Conservation (phyloP, 2,888 invertebrate genomes). For the Dioctria linearis region DNA sequence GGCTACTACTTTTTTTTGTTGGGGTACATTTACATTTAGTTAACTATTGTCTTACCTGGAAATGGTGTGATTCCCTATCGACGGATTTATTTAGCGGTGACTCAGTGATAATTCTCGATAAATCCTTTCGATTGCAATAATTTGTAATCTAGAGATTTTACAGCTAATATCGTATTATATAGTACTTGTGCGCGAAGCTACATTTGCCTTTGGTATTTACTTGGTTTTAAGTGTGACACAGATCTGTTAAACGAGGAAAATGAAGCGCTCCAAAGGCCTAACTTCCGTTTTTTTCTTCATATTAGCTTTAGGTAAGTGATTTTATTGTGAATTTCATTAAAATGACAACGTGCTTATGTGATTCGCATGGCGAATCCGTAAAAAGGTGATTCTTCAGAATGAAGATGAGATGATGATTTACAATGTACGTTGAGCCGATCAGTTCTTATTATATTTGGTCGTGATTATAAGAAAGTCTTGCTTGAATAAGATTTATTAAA, state of each 20-base stretch:
- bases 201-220: background rate
- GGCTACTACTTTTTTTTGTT: too few species aligned
- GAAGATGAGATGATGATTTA: too few species aligned
- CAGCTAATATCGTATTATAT: too few species aligned
- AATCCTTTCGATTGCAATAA: background rate
- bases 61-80: background rate
- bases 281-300: background rate
- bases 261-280: constrained; percentile 12
- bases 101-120: constrained; percentile 31
- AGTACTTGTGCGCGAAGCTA: background rate
- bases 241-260: background rate
- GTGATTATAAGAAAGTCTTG: too few species aligned
- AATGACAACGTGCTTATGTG: background rate
- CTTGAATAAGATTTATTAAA: too few species aligned
- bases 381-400: too few species aligned
- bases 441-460: too few species aligned
- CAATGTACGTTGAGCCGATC: too few species aligned
- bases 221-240: background rate
- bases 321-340: background rate
- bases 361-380: background rate
- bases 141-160: background rate
- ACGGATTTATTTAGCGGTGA: constrained; percentile 6
- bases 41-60: background rate
- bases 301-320: constrained; percentile 27
- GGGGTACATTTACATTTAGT: too few species aligned